A percentile compares a stretch with the other conserved stretches of the same genome.
These are phyloP conservation scores for Tauraco hartlaubi DNA, from an alignment of 2,797 vertebrate species.

Conservation along the genomic window DNA sequence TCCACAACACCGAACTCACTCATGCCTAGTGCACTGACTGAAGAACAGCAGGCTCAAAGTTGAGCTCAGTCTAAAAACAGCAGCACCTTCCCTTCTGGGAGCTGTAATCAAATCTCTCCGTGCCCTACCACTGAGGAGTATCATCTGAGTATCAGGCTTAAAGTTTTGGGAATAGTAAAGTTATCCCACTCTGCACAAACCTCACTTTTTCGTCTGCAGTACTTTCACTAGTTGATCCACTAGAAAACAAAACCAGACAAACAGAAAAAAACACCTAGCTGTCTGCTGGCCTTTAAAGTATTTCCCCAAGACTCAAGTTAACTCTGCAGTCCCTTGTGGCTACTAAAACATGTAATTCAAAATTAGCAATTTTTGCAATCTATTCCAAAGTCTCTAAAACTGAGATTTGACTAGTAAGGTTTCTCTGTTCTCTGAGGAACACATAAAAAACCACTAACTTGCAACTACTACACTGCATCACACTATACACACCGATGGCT, in stretches of 20 bases:
- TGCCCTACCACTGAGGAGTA: neutral
- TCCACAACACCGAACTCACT: neutral
- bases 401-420: neutral
- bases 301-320: neutral
- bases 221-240: neutral
- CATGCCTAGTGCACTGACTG: neutral
- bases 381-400: neutral
- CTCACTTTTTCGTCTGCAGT: neutral
- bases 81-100: neutral
- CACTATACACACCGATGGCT: accelerated
- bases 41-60: neutral
- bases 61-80: neutral
- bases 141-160: neutral
- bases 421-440: neutral
- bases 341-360: neutral
- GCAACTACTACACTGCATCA: neutral
- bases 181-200: neutral
- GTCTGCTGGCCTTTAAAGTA: neutral
- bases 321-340: accelerated
- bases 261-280: neutral
- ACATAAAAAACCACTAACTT: neutral
- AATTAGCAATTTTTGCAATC: neutral
- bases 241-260: neutral
- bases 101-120: neutral
- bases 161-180: neutral